Base-by-base conservation (phyloP, 2,888 invertebrate genomes). In the Scaptomyza parva region DNA sequence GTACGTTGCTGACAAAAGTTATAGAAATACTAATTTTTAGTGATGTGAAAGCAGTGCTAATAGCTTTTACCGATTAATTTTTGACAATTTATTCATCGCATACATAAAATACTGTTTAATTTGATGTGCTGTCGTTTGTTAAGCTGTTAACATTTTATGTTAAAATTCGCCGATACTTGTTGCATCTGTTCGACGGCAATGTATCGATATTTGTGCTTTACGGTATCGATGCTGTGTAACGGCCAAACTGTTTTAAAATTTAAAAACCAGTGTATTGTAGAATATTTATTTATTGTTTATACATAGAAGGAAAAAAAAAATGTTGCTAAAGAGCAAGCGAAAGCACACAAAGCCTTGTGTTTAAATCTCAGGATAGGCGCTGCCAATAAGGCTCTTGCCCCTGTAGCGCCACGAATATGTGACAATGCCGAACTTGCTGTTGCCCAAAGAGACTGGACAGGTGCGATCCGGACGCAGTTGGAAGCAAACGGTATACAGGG, bases 401-500 rank as follows among this genome's bases (percentile, higher is more conserved):
- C 95, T 93, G 84, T 96, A 96, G 72, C 94, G 93, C 91, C 94
- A 95, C 17, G 94, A 95, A 84, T 95, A 94, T 0, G 97, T 96
- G 70, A 95, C 92, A 70, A 97, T 95, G 67, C 94, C 93, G 70
- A 97, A 94, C 70, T 94, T 94, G 65, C 94, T 94, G 33, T 95
- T 95, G 65, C 93, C 94, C 62, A 97, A 92, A 53, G 94, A 94
- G 11, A 97, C 93, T 0, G 95, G 95, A 81, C 97, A 97, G 5
- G 94, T 93, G 62, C 93, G 92, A 82, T 96, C 95, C 0, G 95
- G 94, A 53, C 97, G 94, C 12, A 96, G 92, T 41, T 96, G 92
- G 90, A 96, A 97, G 89, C 98, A 98, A 4, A 97, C 93, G 0
- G 97, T 96, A 90, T 97, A 98, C 2, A 98, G 91, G 0, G 98